Evolutionary conservation across 2,797 vertebrate species (phyloP).

Genomic region (Neopelma chrysocephalum): DNA sequence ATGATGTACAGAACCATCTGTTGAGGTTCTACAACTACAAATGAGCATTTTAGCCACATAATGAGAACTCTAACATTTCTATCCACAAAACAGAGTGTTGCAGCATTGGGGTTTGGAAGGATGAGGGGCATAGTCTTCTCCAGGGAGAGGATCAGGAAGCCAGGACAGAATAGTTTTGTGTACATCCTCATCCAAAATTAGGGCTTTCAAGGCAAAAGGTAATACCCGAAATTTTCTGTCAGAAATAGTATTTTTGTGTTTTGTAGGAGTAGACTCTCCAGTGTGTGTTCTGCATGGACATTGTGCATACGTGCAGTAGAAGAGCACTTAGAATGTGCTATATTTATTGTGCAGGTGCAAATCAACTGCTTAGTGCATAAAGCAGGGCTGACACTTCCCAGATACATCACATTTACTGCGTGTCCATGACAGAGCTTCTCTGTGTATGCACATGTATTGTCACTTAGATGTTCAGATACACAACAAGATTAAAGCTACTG

Average conservation of each 20-base stretch:
- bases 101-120: background rate
- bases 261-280: background rate
- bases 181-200: background rate
- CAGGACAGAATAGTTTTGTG: background rate
- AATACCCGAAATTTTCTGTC: background rate
- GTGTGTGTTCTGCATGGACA: background rate
- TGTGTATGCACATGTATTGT: background rate
- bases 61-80: background rate
- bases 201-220: background rate
- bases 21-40: background rate
- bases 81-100: background rate
- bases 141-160: background rate
- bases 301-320: background rate
- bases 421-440: background rate
- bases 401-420: background rate
- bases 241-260: background rate
- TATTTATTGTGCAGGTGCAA: background rate
- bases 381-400: background rate
- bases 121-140: background rate
- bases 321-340: background rate
- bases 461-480: background rate
- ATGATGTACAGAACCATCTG: background rate
- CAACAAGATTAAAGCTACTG: background rate
- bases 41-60: background rate
- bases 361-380: background rate